phyloP scores from a whole-genome alignment of 2,888 invertebrate species.

The Lasius fuliginosus region DNA sequence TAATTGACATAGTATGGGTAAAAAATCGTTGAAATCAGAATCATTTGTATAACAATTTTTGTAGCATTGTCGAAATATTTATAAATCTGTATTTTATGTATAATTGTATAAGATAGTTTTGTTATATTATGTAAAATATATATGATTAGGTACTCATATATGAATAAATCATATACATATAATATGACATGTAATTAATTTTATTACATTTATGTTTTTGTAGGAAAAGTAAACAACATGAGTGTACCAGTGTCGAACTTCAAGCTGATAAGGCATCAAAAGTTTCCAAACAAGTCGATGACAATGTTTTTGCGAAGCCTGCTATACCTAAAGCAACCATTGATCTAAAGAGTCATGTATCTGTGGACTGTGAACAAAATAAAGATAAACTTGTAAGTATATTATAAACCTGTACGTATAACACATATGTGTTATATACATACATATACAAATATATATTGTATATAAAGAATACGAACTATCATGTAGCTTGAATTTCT shows the following conservation, averaged over 20 bases:
- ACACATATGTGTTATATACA: not conserved
- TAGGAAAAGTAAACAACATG: constrained; percentile 82
- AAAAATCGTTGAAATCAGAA: not conserved
- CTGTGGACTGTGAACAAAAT: constrained; percentile 73
- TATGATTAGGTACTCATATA: not conserved
- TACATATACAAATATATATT: not conserved
- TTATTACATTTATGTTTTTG: constrained; percentile 21
- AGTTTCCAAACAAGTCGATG: constrained; percentile 71
- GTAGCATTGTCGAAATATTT: not conserved
- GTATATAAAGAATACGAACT: not conserved
- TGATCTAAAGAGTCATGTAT: constrained; percentile 75
- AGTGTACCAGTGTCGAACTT: constrained; percentile 75
- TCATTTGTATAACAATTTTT: not conserved
- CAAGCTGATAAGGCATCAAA: constrained; percentile 75
- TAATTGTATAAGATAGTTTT: not conserved
- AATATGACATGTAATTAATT: not conserved
- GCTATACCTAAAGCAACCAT: constrained; percentile 78
- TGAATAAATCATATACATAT: not conserved
- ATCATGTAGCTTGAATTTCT: not conserved
- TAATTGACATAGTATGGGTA: not conserved
- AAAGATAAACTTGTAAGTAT: constrained; percentile 79
- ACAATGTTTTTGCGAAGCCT: constrained; percentile 83
- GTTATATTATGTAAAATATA: not conserved
- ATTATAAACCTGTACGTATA: not conserved
- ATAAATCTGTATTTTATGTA: not conserved